Evolutionary conservation across 2,888 invertebrate species (phyloP).

Genomic region (Acronicta leporina): DNA sequence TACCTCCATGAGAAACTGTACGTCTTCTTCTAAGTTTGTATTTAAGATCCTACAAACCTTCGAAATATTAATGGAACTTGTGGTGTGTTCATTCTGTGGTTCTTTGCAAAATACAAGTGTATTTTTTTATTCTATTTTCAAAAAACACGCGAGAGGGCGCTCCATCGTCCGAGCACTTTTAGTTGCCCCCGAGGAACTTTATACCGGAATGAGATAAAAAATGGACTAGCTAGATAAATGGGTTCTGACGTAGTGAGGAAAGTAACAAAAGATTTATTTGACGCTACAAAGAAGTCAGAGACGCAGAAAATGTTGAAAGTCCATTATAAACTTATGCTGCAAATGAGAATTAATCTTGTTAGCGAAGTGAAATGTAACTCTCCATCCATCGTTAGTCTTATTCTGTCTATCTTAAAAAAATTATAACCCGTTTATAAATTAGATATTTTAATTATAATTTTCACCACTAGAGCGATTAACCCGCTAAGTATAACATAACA

Average conservation of each 20-base stretch:
- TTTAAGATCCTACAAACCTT: not conserved
- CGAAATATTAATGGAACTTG: constrained; percentile 10
- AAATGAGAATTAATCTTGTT: not conserved
- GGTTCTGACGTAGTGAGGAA: constrained; percentile 16
- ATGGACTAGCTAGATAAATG: constrained; percentile 42
- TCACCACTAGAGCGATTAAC: not conserved
- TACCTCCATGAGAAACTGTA: too few relatives aligned
- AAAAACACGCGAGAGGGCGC: constrained; percentile 25
- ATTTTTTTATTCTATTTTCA: constrained; percentile 34
- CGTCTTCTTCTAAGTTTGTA: too few relatives aligned
- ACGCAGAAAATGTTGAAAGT: constrained; percentile 1
- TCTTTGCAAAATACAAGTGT: constrained; percentile 3
- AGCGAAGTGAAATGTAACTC: not conserved
- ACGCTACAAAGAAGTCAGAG: constrained; percentile 4
- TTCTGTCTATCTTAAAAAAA: too few relatives aligned
- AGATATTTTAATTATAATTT: not conserved
- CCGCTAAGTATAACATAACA: constrained; percentile 11
- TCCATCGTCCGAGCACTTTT: constrained; percentile 35
- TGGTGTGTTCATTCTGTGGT: constrained; percentile 14
- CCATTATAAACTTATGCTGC: not conserved
- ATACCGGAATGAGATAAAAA: constrained; percentile 43
- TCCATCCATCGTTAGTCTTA: not conserved
- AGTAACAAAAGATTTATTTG: constrained; percentile 26
- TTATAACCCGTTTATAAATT: too few relatives aligned
- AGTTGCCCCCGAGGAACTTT: constrained; percentile 34